Percentiles rank a stretch among this genome's conserved stretches.
phyloP scores from a whole-genome alignment of 1,140 invertebrate species.

The Neodiprion pinetum region DNA sequence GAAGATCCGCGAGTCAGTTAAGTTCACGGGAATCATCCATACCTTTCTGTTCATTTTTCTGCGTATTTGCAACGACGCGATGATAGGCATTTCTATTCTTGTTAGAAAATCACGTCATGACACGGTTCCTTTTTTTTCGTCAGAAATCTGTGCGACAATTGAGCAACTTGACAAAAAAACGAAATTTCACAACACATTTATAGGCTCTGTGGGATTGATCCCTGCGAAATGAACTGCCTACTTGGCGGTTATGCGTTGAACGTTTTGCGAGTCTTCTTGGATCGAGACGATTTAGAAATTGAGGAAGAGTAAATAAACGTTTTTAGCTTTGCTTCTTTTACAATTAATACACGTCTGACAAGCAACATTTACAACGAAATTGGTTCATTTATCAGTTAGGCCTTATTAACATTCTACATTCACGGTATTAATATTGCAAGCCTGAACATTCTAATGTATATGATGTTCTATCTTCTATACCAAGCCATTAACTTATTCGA shows the following conservation, averaged over 20 bases:
- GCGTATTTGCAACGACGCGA: neutral
- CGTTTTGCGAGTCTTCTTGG: too few species aligned
- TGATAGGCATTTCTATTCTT: neutral
- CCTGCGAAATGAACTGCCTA: too few species aligned
- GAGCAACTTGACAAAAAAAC: neutral
- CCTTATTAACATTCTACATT: conserved; percentile 49
- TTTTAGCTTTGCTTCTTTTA: conserved; percentile 26
- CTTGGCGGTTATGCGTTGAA: too few species aligned
- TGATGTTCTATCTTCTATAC: conserved; percentile 16
- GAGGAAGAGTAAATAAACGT: conserved; percentile 37
- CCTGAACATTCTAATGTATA: conserved; percentile 7
- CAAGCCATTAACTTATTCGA: conserved; percentile 28
- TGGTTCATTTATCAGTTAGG: conserved; percentile 46
- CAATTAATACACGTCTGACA: conserved; percentile 42
- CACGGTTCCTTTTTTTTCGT: neutral
- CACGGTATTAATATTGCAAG: conserved; percentile 20
- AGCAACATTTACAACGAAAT: conserved; percentile 45
- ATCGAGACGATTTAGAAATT: conserved; percentile 39
- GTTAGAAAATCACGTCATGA: neutral
- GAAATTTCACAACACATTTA: too few species aligned
- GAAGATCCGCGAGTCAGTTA: neutral
- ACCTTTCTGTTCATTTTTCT: neutral
- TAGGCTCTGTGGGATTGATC: too few species aligned
- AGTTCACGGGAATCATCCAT: too few species aligned
- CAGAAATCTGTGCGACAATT: neutral